Evolutionary conservation across 2,797 vertebrate genomes (phyloP), one percentile per base, ranked within the genome.

Genomic region (Prionace glauca): DNA sequence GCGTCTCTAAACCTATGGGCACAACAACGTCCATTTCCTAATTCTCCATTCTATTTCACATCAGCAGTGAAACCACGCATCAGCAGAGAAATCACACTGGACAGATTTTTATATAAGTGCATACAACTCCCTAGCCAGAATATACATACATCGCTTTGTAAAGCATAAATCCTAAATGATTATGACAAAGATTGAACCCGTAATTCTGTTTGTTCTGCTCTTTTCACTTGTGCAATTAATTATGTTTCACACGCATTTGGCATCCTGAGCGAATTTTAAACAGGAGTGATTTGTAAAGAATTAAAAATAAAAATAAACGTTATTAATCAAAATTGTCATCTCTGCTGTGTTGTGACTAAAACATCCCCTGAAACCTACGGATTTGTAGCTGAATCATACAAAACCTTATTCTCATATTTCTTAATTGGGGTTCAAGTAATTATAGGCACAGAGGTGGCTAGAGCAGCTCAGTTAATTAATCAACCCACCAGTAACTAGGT

Each of bases 151-250:
- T 95, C 29, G 93, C 93, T 95, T 95, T 95, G 93, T 60, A 60
- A 95, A 77, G 71, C 71, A 95, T 72, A 95, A 77, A 95, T 95
- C 41, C 71, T 95, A 72, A 95, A 95, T 95, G 93, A 95, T 77
- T 56, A n/a, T 95, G 69, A 95, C 69, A 60, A 56, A 77, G 45
- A 56, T 60, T 95, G 93, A 74, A 95, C 69, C 93, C 71, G 1
- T 95, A 95, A 95, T 95, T 95, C 93, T 95, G 93, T 95, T 95
- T 95, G 93, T 74, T 95, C 93, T 95, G 93, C 93, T 95, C 71
- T 74, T 95, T 95, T 56, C 93, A 77, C 93, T 56, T 50, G 93
- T 56, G 67, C 93, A 72, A 95, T 95, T 77, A 95, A 95, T 95
- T 95, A 95, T 72, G 72, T 56, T 74, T 77, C 69, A 56, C 69